Evolutionary conservation across 1,140 invertebrate genomes (phyloP), one percentile per base, ranked within the genome.

Genomic region (Monochamus saltuarius): DNA sequence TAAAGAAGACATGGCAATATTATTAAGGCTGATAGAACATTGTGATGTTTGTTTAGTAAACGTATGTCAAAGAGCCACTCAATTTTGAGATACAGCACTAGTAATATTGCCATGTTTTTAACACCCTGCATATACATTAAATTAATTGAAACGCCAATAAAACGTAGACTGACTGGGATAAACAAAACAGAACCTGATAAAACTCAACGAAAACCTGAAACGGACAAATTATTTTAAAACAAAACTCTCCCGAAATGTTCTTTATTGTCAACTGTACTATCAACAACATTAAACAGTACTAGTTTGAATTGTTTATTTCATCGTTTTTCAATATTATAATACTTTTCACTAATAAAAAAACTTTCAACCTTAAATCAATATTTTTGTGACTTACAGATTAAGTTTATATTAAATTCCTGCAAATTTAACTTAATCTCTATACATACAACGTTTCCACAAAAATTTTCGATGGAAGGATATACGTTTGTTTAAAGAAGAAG

Each of bases 311-410:
- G 70, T 73, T 73, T 73, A 73, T 73, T 73, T 73, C 63, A 73
- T 73, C 71, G 70, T 73, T 73, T 70, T 73, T 71, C 67, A 73
- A 71, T 72, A 69, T 69, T 73, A 73, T 73, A 73, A 73, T 73
- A 73, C 66, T 73, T 73, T 73, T 72, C 70, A 72, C 72, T 73
- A 73, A 73, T 73, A 73, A 73, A 73, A 73, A 73, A 73, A 69
- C 62, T 66, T 62, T 73, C 65, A 73, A 72, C 68, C 68, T 72
- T 71, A 72, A 64, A 70, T 65, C 59, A 71, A 70, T 67, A 54
- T 66, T 68, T 29, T 61, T 68, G 69, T 63, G 68, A 67, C 70
- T 73, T 73, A 69, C 62, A 66, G 50, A 65, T 65, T 65, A 67
- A 51, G 53, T 65, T 73, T 70, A 70, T 69, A 63, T 64, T 70